phyloP scores from a whole-genome alignment of 2,113 vertebrate species.

The Pteropus alecto region DNA sequence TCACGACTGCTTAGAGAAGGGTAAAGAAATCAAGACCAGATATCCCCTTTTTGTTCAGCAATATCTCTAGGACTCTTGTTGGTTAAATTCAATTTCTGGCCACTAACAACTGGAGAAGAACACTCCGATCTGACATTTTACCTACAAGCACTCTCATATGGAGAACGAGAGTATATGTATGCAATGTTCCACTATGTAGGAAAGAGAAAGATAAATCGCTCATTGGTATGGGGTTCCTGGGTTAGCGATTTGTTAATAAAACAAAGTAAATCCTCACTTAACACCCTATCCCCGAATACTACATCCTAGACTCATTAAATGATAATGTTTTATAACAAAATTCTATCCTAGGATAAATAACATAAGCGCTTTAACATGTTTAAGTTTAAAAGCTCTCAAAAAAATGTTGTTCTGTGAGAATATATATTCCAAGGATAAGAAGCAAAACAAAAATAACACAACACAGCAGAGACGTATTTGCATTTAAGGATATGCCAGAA shows the following conservation, averaged over 20 bases:
- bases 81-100: background rate
- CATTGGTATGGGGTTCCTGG: background rate
- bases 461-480: background rate
- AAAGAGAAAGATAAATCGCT: background rate
- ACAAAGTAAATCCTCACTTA: background rate
- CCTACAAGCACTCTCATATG: background rate
- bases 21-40: background rate
- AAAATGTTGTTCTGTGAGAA: slow-evolving; percentile 9
- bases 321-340: background rate
- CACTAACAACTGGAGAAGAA: background rate
- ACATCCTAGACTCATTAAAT: background rate
- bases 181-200: background rate
- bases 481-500: slow-evolving; percentile 9
- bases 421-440: background rate
- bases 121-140: background rate
- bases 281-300: background rate
- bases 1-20: background rate
- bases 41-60: background rate
- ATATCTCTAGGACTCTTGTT: background rate
- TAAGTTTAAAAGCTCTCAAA: slow-evolving; percentile 28
- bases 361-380: background rate
- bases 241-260: slow-evolving; percentile 27
- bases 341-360: background rate
- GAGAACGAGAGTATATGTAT: background rate
- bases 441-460: slow-evolving; percentile 30